Percentiles rank a stretch among this genome's conserved stretches.
Evolutionary conservation across 2,113 vertebrate genomes (phyloP).

Genomic region (Epinephelus lanceolatus): DNA sequence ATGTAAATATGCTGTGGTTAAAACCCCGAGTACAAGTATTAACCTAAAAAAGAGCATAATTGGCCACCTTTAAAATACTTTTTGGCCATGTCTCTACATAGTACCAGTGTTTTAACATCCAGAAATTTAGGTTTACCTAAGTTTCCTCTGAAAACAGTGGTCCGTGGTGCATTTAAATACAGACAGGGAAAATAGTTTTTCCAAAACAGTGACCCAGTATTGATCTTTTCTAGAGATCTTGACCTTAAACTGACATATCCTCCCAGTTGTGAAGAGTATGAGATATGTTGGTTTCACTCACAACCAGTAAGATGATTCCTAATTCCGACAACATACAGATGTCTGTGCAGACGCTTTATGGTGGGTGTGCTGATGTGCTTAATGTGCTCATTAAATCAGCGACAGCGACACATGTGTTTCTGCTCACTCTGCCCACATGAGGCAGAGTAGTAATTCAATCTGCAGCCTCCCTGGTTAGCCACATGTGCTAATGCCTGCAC

Average conservation of each 20-base stretch:
- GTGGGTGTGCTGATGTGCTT: conserved; percentile 69
- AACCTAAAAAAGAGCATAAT: too few relatives aligned
- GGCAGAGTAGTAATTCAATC: conserved; percentile 74
- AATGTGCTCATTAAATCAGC: conserved; percentile 76
- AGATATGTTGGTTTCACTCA: conserved; percentile 4
- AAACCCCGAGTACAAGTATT: too few relatives aligned
- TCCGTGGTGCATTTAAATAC: not conserved
- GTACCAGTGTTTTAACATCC: not conserved
- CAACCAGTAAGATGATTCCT: conserved; percentile 22
- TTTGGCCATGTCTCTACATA: not conserved
- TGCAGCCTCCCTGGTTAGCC: conserved; percentile 76
- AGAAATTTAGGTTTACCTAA: not conserved
- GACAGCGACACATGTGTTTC: conserved; percentile 74
- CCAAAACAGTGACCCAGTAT: not conserved
- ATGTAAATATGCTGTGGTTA: too few relatives aligned
- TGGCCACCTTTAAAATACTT: too few relatives aligned
- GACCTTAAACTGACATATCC: conserved; percentile 26
- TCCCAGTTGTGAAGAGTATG: not conserved
- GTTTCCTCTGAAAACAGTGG: not conserved
- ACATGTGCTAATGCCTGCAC: conserved; percentile 70
- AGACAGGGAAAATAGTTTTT: not conserved
- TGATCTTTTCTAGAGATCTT: not conserved
- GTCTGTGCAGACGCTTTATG: conserved; percentile 57
- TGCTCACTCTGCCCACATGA: conserved; percentile 63
- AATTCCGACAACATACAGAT: conserved; percentile 52